These are phyloP conservation scores for Helogale parvula DNA, from an alignment of 2,113 vertebrate species.

Conservation along the genomic window DNA sequence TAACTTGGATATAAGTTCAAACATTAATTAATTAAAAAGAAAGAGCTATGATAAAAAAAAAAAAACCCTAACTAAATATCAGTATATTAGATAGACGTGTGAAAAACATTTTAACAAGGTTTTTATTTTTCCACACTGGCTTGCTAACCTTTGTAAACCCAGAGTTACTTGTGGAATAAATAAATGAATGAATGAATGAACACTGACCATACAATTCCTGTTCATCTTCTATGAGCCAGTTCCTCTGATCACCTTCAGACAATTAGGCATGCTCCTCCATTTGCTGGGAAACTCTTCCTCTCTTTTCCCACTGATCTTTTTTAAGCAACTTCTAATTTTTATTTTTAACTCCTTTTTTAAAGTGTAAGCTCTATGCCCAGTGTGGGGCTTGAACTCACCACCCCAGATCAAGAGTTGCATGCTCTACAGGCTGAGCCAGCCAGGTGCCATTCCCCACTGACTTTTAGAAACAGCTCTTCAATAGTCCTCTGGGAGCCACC, in stretches of 20 bases:
- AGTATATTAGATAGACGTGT: background rate
- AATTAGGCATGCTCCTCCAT: background rate
- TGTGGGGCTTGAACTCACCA: background rate
- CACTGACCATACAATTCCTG: background rate
- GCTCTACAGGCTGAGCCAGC: background rate
- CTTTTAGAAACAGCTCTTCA: background rate
- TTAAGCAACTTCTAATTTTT: background rate
- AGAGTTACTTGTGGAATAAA: background rate
- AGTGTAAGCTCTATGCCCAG: background rate
- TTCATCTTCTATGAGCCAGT: background rate
- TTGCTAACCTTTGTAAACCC: background rate
- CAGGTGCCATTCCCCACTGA: background rate
- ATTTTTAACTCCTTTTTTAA: background rate
- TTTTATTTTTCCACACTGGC: background rate
- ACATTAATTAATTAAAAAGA: too few species aligned
- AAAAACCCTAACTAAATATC: background rate
- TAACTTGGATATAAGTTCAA: too few species aligned
- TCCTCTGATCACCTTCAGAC: background rate
- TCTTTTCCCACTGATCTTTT: background rate
- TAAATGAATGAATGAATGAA: background rate
- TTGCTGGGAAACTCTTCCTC: background rate
- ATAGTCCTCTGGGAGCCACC: background rate
- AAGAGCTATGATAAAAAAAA: too few species aligned
- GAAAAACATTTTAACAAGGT: background rate
- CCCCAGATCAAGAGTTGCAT: background rate